Base-by-base conservation (phyloP, 2,888 invertebrate genomes). In the Clostera curtula region DNA sequence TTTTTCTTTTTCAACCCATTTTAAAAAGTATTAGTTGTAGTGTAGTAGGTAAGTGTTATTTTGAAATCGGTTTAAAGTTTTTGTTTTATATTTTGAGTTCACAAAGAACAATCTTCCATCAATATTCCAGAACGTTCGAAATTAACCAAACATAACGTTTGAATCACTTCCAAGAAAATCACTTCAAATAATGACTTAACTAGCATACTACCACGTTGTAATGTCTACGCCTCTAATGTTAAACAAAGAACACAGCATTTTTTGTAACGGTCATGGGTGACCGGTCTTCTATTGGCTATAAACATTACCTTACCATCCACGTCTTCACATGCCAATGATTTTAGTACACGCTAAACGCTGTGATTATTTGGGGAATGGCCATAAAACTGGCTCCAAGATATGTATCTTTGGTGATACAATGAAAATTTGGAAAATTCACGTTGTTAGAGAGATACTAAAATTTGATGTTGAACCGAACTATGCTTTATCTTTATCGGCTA, bases 151-250 rank as follows among this genome's bases (percentile, higher is more conserved):
- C n/a, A n/a, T n/a, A n/a, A n/a, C n/a, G n/a, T n/a, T n/a, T n/a
- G n/a, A n/a, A n/a, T n/a, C n/a, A n/a, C n/a, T n/a, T n/a, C 24
- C 14, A 23, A 36, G 27, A 41, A 31, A 40, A 45, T 40, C 34
- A 34, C 37, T 43, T 21, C 36, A 35, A 40, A 48, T 58, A 58
- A 60, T 55, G 34, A 56, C 56, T 55, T 59, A 55, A 57, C 53
- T 53, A 46, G 42, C 46, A 40, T 47, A 34, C 44, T 33, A 28
- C 43, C 42, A 45, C 46, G 32, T 41, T 26, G 28, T 61, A 62
- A 62, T 56, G 29, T 47, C 36, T 34, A 36, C 32, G 37, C 49
- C 34, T 34, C 25, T 34, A 36, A 26, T 35, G 36, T 51, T 43
- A 43, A 52, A 49, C 40, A 49, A 55, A 53, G 46, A 58, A 48